These are phyloP conservation scores for Pyrrhia umbra DNA, from an alignment of 2,888 invertebrate species.

Conservation along the genomic window DNA sequence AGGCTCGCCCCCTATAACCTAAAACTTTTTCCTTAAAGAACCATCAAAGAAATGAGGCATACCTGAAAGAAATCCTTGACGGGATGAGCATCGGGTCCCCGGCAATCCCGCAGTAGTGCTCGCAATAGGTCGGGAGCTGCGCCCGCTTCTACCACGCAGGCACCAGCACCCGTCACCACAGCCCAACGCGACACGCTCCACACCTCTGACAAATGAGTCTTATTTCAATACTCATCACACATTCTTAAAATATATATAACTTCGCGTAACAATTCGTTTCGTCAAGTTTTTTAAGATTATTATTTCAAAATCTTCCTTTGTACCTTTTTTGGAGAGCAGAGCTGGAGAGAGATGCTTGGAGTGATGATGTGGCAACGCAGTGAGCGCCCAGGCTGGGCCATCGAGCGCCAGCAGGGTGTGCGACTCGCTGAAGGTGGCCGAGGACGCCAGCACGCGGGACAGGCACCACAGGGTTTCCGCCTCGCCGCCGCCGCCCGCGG, in stretches of 20 bases:
- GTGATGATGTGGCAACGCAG: conserved; percentile 78
- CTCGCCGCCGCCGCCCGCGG: conserved; percentile 83
- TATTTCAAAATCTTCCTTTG: neutral
- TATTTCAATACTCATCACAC: neutral
- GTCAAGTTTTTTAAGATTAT: no score
- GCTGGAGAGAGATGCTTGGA: conserved; percentile 78
- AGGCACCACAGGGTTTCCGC: conserved; percentile 88
- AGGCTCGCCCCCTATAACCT: no score
- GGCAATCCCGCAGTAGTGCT: conserved; percentile 94
- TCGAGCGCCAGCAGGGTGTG: conserved; percentile 94
- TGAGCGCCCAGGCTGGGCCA: conserved; percentile 96
- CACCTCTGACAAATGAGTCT: conserved; percentile 67
- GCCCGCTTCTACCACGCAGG: conserved; percentile 95
- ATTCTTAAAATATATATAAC: no score
- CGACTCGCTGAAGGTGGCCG: conserved; percentile 93
- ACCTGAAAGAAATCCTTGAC: conserved; percentile 96
- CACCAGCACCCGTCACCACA: conserved; percentile 96
- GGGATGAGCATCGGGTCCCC: conserved; percentile 96
- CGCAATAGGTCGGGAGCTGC: conserved; percentile 97
- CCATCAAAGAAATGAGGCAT: neutral
- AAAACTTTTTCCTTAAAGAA: neutral
- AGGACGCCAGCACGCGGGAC: conserved; percentile 91
- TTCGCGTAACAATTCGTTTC: no score
- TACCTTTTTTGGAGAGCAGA: conserved; percentile 80
- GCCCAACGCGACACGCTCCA: conserved; percentile 92